Evolutionary conservation across 2,888 invertebrate genomes (phyloP).

Genomic region (Pseudanteris insignis): DNA sequence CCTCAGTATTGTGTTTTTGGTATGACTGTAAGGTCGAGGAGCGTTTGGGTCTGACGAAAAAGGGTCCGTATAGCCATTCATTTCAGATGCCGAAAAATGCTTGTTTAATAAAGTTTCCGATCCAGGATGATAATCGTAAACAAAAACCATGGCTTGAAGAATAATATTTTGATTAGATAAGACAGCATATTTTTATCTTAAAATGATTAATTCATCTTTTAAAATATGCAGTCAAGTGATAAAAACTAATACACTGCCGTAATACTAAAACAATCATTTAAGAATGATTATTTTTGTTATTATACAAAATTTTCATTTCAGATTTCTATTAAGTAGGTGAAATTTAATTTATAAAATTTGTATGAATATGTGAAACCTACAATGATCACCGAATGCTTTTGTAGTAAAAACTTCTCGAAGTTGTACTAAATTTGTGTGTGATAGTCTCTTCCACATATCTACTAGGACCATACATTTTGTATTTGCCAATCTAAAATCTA

Average conservation of each 20-base stretch:
- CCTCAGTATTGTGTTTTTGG: conserved; percentile 82
- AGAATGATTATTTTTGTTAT: background rate
- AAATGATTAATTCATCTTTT: too few relatives aligned
- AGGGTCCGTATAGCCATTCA: conserved; percentile 78
- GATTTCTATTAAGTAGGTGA: too few relatives aligned
- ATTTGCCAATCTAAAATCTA: conserved; percentile 82
- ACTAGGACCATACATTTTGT: conserved; percentile 86
- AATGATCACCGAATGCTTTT: conserved; percentile 95
- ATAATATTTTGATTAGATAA: conserved; percentile 1
- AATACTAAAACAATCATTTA: too few relatives aligned
- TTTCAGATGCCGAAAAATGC: conserved; percentile 77
- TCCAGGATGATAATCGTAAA: conserved; percentile 94
- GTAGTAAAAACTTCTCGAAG: conserved; percentile 93
- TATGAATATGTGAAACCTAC: conserved; percentile 78
- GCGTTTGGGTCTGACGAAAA: conserved; percentile 86
- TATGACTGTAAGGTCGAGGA: conserved; percentile 82
- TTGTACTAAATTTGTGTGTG: conserved; percentile 94
- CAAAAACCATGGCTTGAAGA: conserved; percentile 88
- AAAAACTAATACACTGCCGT: too few relatives aligned
- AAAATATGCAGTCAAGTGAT: too few relatives aligned
- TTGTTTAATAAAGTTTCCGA: conserved; percentile 87
- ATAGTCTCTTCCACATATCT: conserved; percentile 94
- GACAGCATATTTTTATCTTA: too few relatives aligned
- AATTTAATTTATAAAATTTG: too few relatives aligned
- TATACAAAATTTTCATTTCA: background rate